Evolutionary conservation across 2,888 invertebrate species (phyloP), one percentile per base, ranked within the genome.

Genomic region (Chalcosyrphus nemorum): DNA sequence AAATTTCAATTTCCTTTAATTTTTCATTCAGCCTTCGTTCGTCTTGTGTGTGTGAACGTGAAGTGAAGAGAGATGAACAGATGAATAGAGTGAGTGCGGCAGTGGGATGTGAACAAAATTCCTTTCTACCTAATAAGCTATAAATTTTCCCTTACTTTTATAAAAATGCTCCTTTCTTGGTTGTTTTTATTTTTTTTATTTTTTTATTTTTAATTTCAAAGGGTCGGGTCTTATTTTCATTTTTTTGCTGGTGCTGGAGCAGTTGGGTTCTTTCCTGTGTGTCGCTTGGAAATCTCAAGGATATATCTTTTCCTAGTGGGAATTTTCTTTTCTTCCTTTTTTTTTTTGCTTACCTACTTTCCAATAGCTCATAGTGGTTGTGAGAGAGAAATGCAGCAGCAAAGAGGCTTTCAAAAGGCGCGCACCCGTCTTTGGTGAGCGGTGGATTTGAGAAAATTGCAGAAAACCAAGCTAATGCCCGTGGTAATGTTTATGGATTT

Each of bases 101-200:
- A 9, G 54, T 29, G n/a, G 63, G 47, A 35, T 47, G 19, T 56
- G 63, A 41, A 32, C 27, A 11, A 70, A 59, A 71, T 71, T 78
- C 72, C 72, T 66, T 80, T 61, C 29, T 61, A 52, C 72, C 72
- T 80, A 80, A 80, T 80, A 80, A 80, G 80, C 80, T 74, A 80
- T 80, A 80, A 66, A 80, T 80, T 72, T 71, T 54, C 19, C 24
- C 38, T 43, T 9, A 35, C 52, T 45, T 72, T 77, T 59, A 6
- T 15, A 54, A 63, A 52, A 63, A 52, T 56, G 15, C 47, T 61
- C 27, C 24, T 59, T 29, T 3, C 4, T 13, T 38, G 6, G 6
- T 17, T 29, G 45, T 47, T 77, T 56, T 11, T 50, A 54, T 76
- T 50, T 52, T 3, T 13, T 13, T 38, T 17, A 7, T 17, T 29